These are phyloP conservation scores for Orthosia cruda DNA, from an alignment of 2,888 invertebrate genomes.

Conservation along the genomic window DNA sequence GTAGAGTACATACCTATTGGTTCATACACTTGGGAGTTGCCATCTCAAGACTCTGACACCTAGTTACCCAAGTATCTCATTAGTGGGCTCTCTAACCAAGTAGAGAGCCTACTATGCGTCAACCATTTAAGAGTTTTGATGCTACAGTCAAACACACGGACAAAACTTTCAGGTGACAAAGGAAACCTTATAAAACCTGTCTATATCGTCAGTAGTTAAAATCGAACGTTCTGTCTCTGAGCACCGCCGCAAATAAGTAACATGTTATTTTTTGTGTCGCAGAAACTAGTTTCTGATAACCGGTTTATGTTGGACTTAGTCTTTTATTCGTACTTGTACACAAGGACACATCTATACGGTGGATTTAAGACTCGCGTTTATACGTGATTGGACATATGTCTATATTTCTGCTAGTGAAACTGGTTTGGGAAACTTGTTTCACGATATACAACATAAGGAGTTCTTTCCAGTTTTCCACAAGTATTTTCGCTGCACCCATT, in stretches of 20 bases:
- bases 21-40: neutral
- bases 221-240: slow-evolving; percentile 52
- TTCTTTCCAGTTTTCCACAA: neutral
- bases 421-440: neutral
- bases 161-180: neutral
- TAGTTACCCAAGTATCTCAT: too few species aligned
- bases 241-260: slow-evolving; percentile 60
- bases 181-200: slow-evolving; percentile 2
- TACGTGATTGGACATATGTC: slow-evolving; percentile 22
- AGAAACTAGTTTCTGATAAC: slow-evolving; percentile 72
- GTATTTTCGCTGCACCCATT: neutral
- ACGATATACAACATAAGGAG: neutral
- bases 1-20: neutral
- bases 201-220: slow-evolving; percentile 8
- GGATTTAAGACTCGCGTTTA: slow-evolving; percentile 31
- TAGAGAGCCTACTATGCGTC: neutral
- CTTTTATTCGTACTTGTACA: slow-evolving; percentile 70
- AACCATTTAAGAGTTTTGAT: neutral
- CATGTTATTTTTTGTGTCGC: slow-evolving; percentile 72
- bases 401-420: slow-evolving; percentile 1
- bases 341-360: slow-evolving; percentile 72
- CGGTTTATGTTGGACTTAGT: slow-evolving; percentile 70
- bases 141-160: neutral
- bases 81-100: too few species aligned
- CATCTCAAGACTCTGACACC: too few species aligned